Base-by-base conservation (phyloP, 2,113 vertebrate genomes). In the Lota lota region DNA sequence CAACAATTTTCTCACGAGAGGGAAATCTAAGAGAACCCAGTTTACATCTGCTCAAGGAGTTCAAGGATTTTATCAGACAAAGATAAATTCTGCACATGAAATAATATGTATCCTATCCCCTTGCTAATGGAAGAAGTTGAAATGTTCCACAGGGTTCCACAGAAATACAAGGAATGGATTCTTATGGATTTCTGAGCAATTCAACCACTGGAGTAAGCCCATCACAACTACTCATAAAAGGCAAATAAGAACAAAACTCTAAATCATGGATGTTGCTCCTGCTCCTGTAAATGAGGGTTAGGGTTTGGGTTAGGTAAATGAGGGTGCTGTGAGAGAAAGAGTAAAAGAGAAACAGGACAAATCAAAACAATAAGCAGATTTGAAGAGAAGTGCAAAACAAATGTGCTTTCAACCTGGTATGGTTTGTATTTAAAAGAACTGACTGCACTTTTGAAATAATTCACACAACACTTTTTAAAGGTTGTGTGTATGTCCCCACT, bases 11-110 rank as follows among this genome's bases (percentile, higher is more conserved):
- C n/a, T 24, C 61, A 18, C 14, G 50, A 33, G 62, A 63, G 28
- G 24, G 75, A 51, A 78, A 78, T 64, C 70, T 15, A 72, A 73
- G 28, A 66, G 75, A 4, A 36, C 70, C 20, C 75, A 77, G n/a
- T 68, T 69, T 50, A 47, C 67, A 12, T 72, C 70, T 17, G 36
- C 62, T 65, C n/a, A n/a, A n/a, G n/a, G 75, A 73, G 63, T 69
- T 77, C n/a, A 18, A 40, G 12, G 65, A 61, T 4, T 77, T 73
- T 40, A 40, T 69, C 22, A 61, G 24, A 47, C n/a, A 73, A 2
- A 66, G 70, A 20, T 15, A 63, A 51, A 70, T 70, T 21, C 21
- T 61, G 68, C 24, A 63, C 36, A 21, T 69, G 47, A 63, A 69
- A 69, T 69, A 36, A 22, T 63, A 22, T 57, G 54, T 59, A 14